Percentiles rank a stretch among this genome's conserved stretches.
Evolutionary conservation across 1,140 invertebrate genomes (phyloP).

Genomic region (Monomorium pharaonis): DNA sequence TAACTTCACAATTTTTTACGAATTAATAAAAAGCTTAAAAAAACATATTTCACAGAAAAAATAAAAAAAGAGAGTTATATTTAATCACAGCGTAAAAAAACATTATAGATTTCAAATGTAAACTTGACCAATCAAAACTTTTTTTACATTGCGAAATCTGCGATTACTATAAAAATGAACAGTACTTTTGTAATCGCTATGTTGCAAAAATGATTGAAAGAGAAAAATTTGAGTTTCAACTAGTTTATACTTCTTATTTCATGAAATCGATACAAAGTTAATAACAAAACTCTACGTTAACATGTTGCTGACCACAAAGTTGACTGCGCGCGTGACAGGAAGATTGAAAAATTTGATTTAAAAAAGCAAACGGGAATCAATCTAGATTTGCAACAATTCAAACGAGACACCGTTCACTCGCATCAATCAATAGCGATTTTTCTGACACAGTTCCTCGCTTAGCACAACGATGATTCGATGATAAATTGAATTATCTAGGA

Average conservation of each 20-base stretch:
- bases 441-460: conserved; percentile 50
- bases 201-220: not conserved
- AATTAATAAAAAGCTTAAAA: not conserved
- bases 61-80: not conserved
- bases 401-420: conserved; percentile 10
- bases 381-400: not conserved
- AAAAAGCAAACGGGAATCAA: conserved; percentile 12
- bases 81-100: not conserved
- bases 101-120: not conserved
- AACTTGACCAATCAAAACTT: not conserved
- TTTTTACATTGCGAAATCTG: not conserved
- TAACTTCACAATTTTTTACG: not conserved
- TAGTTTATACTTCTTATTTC: not conserved
- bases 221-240: not conserved
- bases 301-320: not conserved
- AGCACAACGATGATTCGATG: conserved; percentile 40
- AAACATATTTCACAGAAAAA: not conserved
- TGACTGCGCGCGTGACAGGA: not conserved
- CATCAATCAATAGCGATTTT: not conserved
- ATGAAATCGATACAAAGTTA: not conserved
- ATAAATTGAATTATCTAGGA: conserved; percentile 47
- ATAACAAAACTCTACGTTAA: not conserved
- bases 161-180: not conserved
- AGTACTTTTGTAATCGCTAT: not conserved
- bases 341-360: not conserved